A percentile compares a stretch with the other conserved stretches of the same genome.
phyloP scores from a whole-genome alignment of 2,888 invertebrate species.

The Allophyes oxyacanthae region DNA sequence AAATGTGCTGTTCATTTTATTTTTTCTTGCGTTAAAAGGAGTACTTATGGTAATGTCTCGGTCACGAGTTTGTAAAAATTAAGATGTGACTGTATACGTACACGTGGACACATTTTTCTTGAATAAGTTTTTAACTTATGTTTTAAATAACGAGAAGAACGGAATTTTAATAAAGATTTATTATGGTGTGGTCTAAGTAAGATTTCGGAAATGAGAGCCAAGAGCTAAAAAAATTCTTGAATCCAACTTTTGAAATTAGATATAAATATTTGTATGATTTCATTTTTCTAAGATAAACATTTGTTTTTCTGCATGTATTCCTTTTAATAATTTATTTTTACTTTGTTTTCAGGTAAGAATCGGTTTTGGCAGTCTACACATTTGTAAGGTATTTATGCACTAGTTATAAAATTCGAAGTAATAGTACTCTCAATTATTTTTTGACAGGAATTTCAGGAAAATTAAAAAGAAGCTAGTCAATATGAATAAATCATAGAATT shows the following conservation, averaged over 20 bases:
- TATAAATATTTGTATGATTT: no score
- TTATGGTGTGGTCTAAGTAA: conserved; percentile 1
- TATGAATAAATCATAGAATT: no score
- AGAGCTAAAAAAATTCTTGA: no score
- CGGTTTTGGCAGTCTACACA: background rate
- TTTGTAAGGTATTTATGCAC: background rate
- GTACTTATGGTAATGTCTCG: conserved; percentile 50
- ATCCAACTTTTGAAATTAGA: no score
- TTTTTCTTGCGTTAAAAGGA: conserved; percentile 50
- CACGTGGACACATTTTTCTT: conserved; percentile 40
- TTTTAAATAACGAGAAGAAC: conserved; percentile 6
- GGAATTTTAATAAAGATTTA: background rate
- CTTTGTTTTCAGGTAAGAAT: conserved; percentile 37
- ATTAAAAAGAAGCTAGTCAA: no score
- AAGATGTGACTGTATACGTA: conserved; percentile 41
- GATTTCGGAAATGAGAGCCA: background rate
- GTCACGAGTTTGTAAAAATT: conserved; percentile 51
- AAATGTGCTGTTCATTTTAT: conserved; percentile 47
- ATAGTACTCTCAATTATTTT: no score
- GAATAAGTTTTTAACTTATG: conserved; percentile 33
- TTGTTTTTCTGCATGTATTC: no score
- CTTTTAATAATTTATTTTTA: conserved; percentile 2
- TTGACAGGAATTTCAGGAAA: no score
- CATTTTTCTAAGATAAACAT: no score
- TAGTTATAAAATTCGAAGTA: no score